Percentiles rank a stretch among this genome's conserved stretches.
Conservation (phyloP, 1,140 invertebrate genomes). For the Apolygus lucorum region DNA sequence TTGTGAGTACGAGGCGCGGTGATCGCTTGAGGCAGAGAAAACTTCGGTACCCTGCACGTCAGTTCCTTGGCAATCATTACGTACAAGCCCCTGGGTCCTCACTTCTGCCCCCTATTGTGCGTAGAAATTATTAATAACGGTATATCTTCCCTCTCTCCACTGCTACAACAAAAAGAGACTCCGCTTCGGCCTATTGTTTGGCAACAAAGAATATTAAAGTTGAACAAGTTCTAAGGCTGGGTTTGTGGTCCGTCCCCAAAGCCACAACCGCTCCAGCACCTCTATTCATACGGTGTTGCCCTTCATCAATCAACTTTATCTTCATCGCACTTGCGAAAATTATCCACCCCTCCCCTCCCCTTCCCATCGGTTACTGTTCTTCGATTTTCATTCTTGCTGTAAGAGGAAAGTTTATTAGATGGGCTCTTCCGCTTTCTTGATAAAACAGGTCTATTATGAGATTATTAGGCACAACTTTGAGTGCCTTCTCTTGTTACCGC, state of each 20-base stretch:
- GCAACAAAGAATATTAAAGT: background rate
- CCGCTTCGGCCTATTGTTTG: background rate
- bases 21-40: background rate
- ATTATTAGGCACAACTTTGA: background rate
- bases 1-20: background rate
- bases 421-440: background rate
- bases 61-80: background rate
- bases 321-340: background rate
- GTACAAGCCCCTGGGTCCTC: background rate
- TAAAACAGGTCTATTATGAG: background rate
- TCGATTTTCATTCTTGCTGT: background rate
- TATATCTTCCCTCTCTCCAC: background rate
- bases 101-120: background rate
- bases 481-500: background rate
- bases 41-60: too few relatives aligned
- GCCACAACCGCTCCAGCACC: background rate
- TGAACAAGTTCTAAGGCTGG: background rate
- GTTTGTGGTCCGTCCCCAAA: background rate
- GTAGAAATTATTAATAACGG: background rate
- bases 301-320: background rate
- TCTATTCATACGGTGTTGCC: background rate
- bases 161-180: background rate
- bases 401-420: background rate
- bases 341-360: background rate
- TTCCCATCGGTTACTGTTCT: too few relatives aligned